Percentiles rank a stretch among this genome's conserved stretches.
Evolutionary conservation across 2,113 vertebrate genomes (phyloP).

Genomic region (Edolisoma coerulescens): DNA sequence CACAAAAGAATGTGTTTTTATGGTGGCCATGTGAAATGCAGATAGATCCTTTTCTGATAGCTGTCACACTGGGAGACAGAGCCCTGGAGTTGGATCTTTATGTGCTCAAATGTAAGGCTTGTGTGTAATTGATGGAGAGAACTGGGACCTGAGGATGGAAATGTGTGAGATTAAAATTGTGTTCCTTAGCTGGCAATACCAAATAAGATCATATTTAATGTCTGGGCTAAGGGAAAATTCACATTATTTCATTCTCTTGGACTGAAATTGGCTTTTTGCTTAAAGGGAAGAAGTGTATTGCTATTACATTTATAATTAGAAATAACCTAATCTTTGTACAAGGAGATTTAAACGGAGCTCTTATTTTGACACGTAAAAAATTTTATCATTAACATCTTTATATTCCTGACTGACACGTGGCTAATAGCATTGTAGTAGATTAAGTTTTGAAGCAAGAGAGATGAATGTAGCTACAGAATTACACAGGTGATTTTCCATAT

Average conservation of each 20-base stretch:
- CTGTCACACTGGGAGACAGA: not conserved
- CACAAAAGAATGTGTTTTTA: not conserved
- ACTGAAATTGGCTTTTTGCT: constrained; percentile 20
- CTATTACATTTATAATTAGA: constrained; percentile 58
- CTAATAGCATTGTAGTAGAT: constrained; percentile 49
- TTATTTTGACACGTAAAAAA: constrained; percentile 51
- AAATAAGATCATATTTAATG: constrained; percentile 9
- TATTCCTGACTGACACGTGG: constrained; percentile 44
- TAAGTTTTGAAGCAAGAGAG: constrained; percentile 22
- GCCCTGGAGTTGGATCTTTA: not conserved
- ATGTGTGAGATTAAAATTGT: not conserved
- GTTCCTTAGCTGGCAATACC: not conserved
- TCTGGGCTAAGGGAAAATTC: not conserved
- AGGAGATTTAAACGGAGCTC: constrained; percentile 45
- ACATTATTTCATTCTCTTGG: constrained; percentile 8
- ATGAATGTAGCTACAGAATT: constrained; percentile 34
- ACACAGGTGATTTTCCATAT: constrained; percentile 32
- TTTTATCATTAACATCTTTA: constrained; percentile 53
- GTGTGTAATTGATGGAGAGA: not conserved
- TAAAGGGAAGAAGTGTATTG: constrained; percentile 19
- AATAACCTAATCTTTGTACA: constrained; percentile 48
- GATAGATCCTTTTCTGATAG: not conserved
- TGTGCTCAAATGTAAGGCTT: not conserved
- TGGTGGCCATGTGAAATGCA: not conserved
- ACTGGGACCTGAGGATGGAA: not conserved